A percentile compares a stretch with the other conserved stretches of the same genome.
Conservation (phyloP, 2,113 vertebrate genomes). For the Acrocephalus arundinaceus region DNA sequence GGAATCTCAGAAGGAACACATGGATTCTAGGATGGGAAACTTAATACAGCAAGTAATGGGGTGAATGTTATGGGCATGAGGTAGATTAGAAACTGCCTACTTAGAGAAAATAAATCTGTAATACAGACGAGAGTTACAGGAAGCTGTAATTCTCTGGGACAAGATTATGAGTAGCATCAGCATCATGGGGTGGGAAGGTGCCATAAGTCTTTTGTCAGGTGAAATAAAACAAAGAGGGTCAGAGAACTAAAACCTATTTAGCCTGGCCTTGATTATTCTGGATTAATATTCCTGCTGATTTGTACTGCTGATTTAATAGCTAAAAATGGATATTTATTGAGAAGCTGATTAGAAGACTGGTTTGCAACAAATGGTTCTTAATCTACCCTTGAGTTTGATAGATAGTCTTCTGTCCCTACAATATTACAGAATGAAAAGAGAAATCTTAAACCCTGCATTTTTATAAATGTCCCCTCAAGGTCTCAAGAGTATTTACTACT, state of each 20-base stretch:
- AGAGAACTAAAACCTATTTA: not conserved
- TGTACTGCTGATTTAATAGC: not conserved
- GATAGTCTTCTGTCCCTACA: not conserved
- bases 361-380: conserved; percentile 16
- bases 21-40: not conserved
- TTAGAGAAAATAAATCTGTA: not conserved
- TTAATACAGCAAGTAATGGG: not conserved
- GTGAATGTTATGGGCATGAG: not conserved
- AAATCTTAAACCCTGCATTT: not conserved
- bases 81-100: not conserved
- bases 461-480: not conserved
- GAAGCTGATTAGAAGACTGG: not conserved
- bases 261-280: not conserved
- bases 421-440: not conserved
- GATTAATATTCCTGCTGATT: not conserved
- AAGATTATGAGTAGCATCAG: not conserved
- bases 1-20: not conserved
- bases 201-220: not conserved
- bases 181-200: not conserved
- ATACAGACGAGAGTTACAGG: not conserved
- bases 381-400: conserved; percentile 31
- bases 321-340: conserved; percentile 26
- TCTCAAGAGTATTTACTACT: conserved; percentile 39
- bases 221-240: not conserved
- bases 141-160: not conserved